Percentiles rank a stretch among this genome's conserved stretches.
Evolutionary conservation across 2,888 invertebrate genomes (phyloP).

Genomic region (Herminia tarsipennalis): DNA sequence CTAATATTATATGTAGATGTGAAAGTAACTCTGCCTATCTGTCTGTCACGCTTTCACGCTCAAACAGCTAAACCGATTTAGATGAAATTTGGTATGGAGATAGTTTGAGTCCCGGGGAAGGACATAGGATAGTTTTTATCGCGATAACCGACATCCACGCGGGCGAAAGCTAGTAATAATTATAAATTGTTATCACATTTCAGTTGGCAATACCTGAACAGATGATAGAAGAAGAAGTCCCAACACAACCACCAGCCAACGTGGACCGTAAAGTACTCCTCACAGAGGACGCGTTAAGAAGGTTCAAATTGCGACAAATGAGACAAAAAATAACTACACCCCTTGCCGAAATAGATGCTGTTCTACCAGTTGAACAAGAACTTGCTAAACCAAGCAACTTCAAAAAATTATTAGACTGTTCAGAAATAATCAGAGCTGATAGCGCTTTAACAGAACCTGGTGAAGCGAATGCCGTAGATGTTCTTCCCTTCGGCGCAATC

Average conservation of each 20-base stretch:
- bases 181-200: conserved; percentile 12
- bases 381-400: conserved; percentile 85
- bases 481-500: conserved; percentile 85
- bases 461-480: conserved; percentile 51
- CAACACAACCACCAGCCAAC: conserved; percentile 55
- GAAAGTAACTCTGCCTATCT: no score
- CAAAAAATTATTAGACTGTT: conserved; percentile 84
- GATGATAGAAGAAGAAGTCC: conserved; percentile 64
- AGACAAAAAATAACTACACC: conserved; percentile 70
- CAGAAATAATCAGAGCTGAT: conserved; percentile 84
- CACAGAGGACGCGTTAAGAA: conserved; percentile 69
- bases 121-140: no score
- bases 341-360: conserved; percentile 53
- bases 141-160: no score
- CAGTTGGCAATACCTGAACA: conserved; percentile 61
- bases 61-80: no score
- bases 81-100: no score
- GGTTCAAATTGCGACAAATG: conserved; percentile 70
- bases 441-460: conserved; percentile 62
- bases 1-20: no score
- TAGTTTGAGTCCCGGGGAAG: no score
- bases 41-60: no score
- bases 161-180: no score
- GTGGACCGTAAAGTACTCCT: conserved; percentile 69
- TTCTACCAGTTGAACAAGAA: conserved; percentile 76